These are phyloP conservation scores for Tarsius wallacei DNA, from an alignment of 2,797 vertebrate species.

Conservation along the genomic window DNA sequence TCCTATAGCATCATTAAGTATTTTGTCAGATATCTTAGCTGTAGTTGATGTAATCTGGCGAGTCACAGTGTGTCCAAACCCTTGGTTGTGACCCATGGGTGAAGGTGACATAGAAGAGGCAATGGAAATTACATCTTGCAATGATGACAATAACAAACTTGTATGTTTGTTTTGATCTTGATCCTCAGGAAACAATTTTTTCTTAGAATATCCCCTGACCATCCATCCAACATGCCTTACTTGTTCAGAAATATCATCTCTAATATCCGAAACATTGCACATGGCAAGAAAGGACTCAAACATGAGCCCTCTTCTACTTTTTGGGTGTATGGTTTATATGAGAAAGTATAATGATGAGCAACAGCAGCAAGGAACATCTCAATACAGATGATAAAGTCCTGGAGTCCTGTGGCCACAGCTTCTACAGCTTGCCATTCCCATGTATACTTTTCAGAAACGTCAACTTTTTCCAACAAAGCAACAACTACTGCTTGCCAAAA, in stretches of 20 bases:
- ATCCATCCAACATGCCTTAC: constrained; percentile 97
- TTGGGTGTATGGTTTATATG: constrained; percentile 97
- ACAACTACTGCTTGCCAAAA: constrained; percentile 97
- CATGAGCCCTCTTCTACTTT: constrained; percentile 97
- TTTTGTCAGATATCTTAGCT: constrained; percentile 87
- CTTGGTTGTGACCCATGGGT: constrained; percentile 94
- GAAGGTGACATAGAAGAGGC: constrained; percentile 92
- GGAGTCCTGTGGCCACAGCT: constrained; percentile 96
- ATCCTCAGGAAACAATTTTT: constrained; percentile 94
- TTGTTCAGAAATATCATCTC: constrained; percentile 94
- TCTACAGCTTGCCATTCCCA: constrained; percentile 97
- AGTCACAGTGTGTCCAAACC: constrained; percentile 94
- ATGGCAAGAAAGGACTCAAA: constrained; percentile 98
- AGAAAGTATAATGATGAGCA: constrained; percentile 93
- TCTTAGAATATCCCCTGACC: constrained; percentile 95
- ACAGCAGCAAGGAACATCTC: constrained; percentile 98
- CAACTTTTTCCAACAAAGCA: constrained; percentile 96
- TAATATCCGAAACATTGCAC: constrained; percentile 97
- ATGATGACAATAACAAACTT: constrained; percentile 94
- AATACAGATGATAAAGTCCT: constrained; percentile 97
- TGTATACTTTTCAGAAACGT: constrained; percentile 94
- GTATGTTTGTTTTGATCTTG: constrained; percentile 95
- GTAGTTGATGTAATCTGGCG: constrained; percentile 93
- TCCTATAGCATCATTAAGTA: constrained; percentile 87
- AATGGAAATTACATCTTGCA: constrained; percentile 92